Percentiles rank a stretch among this genome's conserved stretches.
Evolutionary conservation across 2,113 vertebrate genomes (phyloP).

Genomic region (Syngnathus floridae): DNA sequence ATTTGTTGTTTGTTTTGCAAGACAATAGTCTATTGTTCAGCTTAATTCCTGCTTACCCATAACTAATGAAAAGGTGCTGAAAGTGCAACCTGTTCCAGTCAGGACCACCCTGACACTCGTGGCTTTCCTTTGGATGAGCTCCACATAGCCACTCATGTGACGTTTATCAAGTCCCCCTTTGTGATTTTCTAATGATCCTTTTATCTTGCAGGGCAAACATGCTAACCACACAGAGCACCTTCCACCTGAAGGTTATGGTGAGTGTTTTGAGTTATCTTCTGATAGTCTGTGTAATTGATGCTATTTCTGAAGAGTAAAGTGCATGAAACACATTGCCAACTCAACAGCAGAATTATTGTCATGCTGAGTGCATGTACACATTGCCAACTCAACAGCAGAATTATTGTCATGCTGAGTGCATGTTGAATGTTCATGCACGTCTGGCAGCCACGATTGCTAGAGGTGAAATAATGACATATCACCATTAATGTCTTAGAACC

Average conservation of each 20-base stretch:
- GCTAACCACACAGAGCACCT: constrained; percentile 89
- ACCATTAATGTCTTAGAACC: not conserved
- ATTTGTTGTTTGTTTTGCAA: not conserved
- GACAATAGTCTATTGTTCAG: not conserved
- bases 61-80: not conserved
- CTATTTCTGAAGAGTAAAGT: not conserved
- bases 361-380: not conserved
- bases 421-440: not conserved
- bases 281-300: not conserved
- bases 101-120: not conserved
- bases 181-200: constrained; percentile 9
- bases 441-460: not conserved
- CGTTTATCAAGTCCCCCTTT: not conserved
- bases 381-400: not conserved
- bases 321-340: not conserved
- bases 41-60: not conserved
- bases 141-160: not conserved
- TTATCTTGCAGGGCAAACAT: constrained; percentile 80
- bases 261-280: constrained; percentile 44
- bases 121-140: not conserved
- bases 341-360: not conserved
- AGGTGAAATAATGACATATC: not conserved
- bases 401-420: not conserved
- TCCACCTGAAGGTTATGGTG: constrained; percentile 90
- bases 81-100: not conserved